A percentile compares a stretch with the other conserved stretches of the same genome.
Evolutionary conservation across 2,113 vertebrate species (phyloP).

Genomic region (Proteles cristata): DNA sequence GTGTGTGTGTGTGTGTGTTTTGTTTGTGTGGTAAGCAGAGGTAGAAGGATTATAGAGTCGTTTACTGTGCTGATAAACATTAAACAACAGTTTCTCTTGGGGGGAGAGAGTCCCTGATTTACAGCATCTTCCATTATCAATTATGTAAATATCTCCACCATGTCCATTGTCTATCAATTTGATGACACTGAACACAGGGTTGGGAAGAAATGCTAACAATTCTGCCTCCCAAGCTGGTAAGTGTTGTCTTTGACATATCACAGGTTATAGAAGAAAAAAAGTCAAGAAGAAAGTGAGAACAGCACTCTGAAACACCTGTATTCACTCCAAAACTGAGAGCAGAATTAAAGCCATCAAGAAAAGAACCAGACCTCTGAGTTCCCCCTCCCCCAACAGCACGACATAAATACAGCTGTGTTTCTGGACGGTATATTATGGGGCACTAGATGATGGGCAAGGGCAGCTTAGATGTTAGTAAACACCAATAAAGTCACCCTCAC

Average conservation of each 20-base stretch:
- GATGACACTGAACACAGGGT: neutral
- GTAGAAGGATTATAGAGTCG: neutral
- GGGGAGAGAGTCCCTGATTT: neutral
- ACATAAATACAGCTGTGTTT: neutral
- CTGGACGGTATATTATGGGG: too few species aligned
- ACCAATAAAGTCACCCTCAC: neutral
- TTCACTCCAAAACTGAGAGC: neutral
- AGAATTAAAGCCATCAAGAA: neutral
- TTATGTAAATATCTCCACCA: neutral
- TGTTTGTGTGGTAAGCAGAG: neutral
- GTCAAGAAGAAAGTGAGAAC: neutral
- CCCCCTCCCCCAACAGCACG: rapidly evolving
- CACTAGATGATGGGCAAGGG: rapidly evolving
- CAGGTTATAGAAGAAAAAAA: neutral
- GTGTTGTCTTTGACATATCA: neutral
- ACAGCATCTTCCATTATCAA: neutral
- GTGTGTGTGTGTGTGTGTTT: neutral
- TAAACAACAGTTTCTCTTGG: neutral
- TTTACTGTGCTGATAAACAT: neutral
- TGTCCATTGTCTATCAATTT: neutral
- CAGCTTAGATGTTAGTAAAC: neutral
- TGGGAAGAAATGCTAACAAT: neutral
- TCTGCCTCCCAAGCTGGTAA: neutral
- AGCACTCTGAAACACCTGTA: neutral
- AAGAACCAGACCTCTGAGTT: neutral